A percentile compares a stretch with the other conserved stretches of the same genome.
Evolutionary conservation across 2,888 invertebrate genomes (phyloP).

Genomic region (Galeruca laticollis): DNA sequence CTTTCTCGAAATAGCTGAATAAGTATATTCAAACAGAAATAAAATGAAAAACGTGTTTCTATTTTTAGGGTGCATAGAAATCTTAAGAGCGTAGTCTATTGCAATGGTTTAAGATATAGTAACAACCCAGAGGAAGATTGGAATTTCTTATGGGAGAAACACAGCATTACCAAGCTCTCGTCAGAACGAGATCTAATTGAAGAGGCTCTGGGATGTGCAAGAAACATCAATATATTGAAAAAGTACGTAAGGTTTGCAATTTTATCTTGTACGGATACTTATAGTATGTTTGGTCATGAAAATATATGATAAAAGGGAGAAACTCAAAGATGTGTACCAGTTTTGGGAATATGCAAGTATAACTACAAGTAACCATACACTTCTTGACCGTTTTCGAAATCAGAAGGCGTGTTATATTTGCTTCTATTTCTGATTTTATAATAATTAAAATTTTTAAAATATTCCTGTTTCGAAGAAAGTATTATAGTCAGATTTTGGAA

Average conservation of each 20-base stretch:
- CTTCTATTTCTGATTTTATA: too few species aligned
- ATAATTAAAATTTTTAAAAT: too few species aligned
- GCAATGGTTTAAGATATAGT: conserved; percentile 77
- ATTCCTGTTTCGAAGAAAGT: too few species aligned
- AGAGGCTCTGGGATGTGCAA: conserved; percentile 77
- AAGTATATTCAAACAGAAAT: background rate
- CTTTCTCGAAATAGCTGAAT: background rate
- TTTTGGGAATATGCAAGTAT: too few species aligned
- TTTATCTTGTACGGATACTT: too few species aligned
- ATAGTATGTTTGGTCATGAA: too few species aligned
- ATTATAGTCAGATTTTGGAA: too few species aligned
- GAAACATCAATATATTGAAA: conserved; percentile 68
- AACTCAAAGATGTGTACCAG: too few species aligned
- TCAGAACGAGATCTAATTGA: conserved; percentile 79
- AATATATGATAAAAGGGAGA: too few species aligned
- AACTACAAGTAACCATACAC: too few species aligned
- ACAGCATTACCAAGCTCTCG: conserved; percentile 70
- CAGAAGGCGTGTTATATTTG: too few species aligned
- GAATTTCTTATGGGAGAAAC: conserved; percentile 73
- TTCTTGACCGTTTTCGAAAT: too few species aligned
- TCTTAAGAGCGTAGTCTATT: conserved; percentile 79
- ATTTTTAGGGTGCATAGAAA: conserved; percentile 72
- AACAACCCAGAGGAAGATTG: conserved; percentile 70
- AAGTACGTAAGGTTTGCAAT: conserved; percentile 63
- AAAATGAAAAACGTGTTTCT: background rate